These are phyloP conservation scores for Acanthurus lineatus DNA, from an alignment of 2,797 vertebrate genomes.

Conservation along the genomic window DNA sequence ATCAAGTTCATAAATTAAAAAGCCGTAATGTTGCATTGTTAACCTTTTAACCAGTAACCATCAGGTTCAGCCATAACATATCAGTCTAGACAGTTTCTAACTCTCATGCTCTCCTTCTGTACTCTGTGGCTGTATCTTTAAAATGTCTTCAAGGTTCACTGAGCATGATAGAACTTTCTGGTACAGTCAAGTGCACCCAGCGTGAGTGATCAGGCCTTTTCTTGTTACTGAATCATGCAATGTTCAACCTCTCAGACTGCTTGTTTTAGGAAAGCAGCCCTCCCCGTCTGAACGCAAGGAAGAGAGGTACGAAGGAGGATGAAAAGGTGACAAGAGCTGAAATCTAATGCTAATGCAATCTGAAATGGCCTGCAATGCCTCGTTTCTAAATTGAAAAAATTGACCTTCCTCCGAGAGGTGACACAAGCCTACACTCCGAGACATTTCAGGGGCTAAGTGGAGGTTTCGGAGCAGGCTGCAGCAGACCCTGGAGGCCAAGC, in stretches of 20 bases:
- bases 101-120: conserved; percentile 59
- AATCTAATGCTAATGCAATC: conserved; percentile 83
- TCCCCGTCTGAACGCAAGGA: conserved; percentile 17
- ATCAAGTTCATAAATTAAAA: too few relatives aligned
- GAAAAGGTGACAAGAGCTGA: conserved; percentile 74
- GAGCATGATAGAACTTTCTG: conserved; percentile 76
- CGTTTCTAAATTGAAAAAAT: conserved; percentile 87
- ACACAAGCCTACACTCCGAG: conserved; percentile 82
- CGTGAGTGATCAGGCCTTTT: conserved; percentile 69
- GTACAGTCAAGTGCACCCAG: conserved; percentile 73
- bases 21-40: background rate
- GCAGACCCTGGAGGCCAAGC: conserved; percentile 87
- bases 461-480: conserved; percentile 75
- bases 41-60: conserved; percentile 25
- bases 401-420: conserved; percentile 89
- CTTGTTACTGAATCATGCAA: conserved; percentile 74
- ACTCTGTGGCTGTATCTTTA: conserved; percentile 78
- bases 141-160: conserved; percentile 77
- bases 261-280: conserved; percentile 61
- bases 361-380: conserved; percentile 84
- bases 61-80: conserved; percentile 32
- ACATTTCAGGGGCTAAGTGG: conserved; percentile 80
- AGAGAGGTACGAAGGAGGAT: conserved; percentile 40
- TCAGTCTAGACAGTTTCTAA: conserved; percentile 39
- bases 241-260: conserved; percentile 74